phyloP scores from a whole-genome alignment of 2,797 vertebrate genomes.

The Sparus aurata region DNA sequence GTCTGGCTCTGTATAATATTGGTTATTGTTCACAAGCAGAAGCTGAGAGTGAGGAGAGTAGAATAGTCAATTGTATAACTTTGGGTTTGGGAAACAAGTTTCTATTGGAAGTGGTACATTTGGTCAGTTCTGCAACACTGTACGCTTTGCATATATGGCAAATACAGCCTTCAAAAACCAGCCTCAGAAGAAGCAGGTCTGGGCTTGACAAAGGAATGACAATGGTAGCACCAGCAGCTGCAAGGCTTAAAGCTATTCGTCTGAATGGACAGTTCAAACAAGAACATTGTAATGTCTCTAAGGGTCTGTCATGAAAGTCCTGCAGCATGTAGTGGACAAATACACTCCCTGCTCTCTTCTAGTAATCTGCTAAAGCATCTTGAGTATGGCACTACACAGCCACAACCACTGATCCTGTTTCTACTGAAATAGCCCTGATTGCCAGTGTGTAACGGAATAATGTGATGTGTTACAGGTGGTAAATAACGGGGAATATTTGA shows the following conservation, averaged over 20 bases:
- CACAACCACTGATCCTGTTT: neutral
- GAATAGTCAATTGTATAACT: neutral
- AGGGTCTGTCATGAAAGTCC: constrained; percentile 22
- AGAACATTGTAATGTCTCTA: constrained; percentile 15
- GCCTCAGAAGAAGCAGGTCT: constrained; percentile 45
- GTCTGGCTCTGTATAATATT: neutral
- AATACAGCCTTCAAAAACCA: neutral
- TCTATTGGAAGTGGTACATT: neutral
- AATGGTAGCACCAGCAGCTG: constrained; percentile 30
- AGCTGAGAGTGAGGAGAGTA: neutral
- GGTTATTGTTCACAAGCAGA: constrained; percentile 14
- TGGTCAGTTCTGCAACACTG: no score
- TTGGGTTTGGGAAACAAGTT: no score
- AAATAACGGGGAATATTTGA: neutral
- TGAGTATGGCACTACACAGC: neutral
- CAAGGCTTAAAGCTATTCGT: constrained; percentile 7
- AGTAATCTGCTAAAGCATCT: neutral
- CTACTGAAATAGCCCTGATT: neutral
- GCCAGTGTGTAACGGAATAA: neutral
- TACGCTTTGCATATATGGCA: neutral
- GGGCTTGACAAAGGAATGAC: constrained; percentile 58
- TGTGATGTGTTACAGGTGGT: neutral
- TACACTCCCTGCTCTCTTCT: neutral
- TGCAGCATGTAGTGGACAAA: neutral
- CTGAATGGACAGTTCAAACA: constrained; percentile 9